Conservation (phyloP, 2,888 invertebrate genomes). For the Balanococcus diminutus region DNA sequence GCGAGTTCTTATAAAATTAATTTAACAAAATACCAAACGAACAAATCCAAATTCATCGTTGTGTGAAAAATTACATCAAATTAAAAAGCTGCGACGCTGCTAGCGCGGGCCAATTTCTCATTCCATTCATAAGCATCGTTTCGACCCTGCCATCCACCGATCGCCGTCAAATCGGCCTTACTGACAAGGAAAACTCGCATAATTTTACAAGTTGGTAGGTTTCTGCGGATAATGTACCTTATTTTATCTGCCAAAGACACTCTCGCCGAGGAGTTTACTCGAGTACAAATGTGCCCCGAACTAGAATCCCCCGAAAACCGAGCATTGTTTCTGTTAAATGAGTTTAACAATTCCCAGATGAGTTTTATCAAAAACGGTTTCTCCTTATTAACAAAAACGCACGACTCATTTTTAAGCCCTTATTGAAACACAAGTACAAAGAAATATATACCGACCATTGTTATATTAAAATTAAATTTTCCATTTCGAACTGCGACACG, state of each 20-base stretch:
- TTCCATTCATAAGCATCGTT: constrained; percentile 38
- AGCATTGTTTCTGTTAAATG: constrained; percentile 35
- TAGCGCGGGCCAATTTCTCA: constrained; percentile 47
- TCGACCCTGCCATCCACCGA: not conserved
- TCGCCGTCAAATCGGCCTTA: constrained; percentile 43
- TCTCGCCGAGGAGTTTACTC: constrained; percentile 19
- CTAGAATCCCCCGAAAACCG: constrained; percentile 4
- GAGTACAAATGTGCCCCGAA: constrained; percentile 37
- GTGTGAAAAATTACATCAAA: constrained; percentile 46
- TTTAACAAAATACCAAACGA: constrained; percentile 7
- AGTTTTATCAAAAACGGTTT: constrained; percentile 35
- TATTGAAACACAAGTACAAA: constrained; percentile 18
- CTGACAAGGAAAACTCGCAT: constrained; percentile 41
- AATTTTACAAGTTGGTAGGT: constrained; percentile 42
- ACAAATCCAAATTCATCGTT: constrained; percentile 39
- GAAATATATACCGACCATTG: constrained; percentile 18
- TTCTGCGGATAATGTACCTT: constrained; percentile 42
- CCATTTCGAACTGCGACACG: not conserved
- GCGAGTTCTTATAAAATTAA: constrained; percentile 14
- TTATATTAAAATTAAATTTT: constrained; percentile 16
- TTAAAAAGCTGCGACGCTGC: constrained; percentile 39
- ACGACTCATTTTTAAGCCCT: constrained; percentile 4
- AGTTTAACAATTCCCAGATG: constrained; percentile 32
- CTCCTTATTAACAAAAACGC: constrained; percentile 30
- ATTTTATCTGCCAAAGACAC: constrained; percentile 42